Conservation (phyloP, 1,140 invertebrate species). For the Drosophila ironensis region DNA sequence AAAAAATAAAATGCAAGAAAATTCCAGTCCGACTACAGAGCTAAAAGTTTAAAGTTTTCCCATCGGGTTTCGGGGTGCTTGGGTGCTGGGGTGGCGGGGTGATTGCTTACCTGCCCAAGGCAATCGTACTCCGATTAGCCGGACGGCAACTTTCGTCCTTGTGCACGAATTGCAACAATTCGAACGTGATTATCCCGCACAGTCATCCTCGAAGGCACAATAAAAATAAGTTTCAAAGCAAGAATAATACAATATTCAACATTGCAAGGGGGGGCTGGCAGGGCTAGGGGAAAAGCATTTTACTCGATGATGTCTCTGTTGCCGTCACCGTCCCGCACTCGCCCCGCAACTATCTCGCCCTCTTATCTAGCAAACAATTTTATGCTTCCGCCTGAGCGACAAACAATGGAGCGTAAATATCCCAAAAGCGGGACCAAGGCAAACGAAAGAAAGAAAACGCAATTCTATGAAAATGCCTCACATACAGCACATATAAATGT, state of each 20-base stretch:
- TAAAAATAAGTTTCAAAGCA: slow-evolving; percentile 56
- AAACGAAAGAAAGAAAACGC: slow-evolving; percentile 48
- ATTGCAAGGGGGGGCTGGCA: background rate
- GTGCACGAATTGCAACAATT: slow-evolving; percentile 43
- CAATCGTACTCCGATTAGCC: slow-evolving; percentile 27
- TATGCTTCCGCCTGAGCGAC: slow-evolving; percentile 79
- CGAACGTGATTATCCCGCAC: slow-evolving; percentile 34
- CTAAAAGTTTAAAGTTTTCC: slow-evolving; percentile 59
- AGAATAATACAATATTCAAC: slow-evolving; percentile 45
- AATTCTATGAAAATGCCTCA: slow-evolving; percentile 34
- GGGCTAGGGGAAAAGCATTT: slow-evolving; percentile 61
- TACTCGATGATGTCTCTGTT: slow-evolving; percentile 68
- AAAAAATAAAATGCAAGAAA: background rate
- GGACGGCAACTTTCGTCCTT: slow-evolving; percentile 27
- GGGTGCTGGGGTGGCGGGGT: background rate
- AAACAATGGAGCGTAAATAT: slow-evolving; percentile 80
- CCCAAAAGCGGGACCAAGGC: slow-evolving; percentile 65
- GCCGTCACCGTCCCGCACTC: background rate
- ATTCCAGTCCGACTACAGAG: background rate
- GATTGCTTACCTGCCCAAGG: slow-evolving; percentile 38
- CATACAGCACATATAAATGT: slow-evolving; percentile 61
- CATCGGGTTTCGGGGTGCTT: slow-evolving; percentile 30
- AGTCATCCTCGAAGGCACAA: slow-evolving; percentile 37
- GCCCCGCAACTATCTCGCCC: slow-evolving; percentile 11
- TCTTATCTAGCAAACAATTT: slow-evolving; percentile 78